Base-by-base conservation (phyloP, 2,888 invertebrate genomes). In the Bembecia ichneumoniformis region DNA sequence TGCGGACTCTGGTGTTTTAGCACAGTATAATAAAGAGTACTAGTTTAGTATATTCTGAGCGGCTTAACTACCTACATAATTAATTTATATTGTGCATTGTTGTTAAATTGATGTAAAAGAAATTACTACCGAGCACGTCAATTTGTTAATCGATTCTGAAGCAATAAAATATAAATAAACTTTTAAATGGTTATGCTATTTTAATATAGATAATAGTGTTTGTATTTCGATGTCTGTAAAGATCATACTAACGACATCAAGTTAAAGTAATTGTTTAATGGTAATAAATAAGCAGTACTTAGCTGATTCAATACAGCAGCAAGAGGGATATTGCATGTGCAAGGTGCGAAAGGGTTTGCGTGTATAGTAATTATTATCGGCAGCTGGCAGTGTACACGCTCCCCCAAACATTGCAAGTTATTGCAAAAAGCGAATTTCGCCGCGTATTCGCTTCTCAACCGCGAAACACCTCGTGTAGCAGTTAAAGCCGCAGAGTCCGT, bases 291-390 rank as follows among this genome's bases (percentile, higher is more conserved):
- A 66, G 53, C 51, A 55, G 54, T 59, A 60, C 53, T 64, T 64
- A 57, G 59, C 53, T 57, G 52, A 62, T 62, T 63, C 62, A 62
- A 62, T 61, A 60, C 59, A 57, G 59, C 58, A 50, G 53, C 54
- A 52, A 62, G 57, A 52, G 55, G 63, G 56, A 63, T 63, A 59
- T 40, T 40, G 40, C 40, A n/a, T 40, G 40, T 67, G 81, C 86
- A 86, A 86, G 86, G 86, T 86, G 86, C 80, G 71, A 84, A 80
- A 76, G 78, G 77, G 79, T 81, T 78, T 64, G 81, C 78, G 79
- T 82, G 82, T 66, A 70, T 65, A 74, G 72, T 79, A 81, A 81
- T 84, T 81, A 74, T 73, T 71, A 74, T 73, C 63, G 71, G 75
- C 86, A 84, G 86, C 83, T 84, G 86, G 72, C 74, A 70, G 65